These are phyloP conservation scores for Drosophila melanogaster DNA, from an alignment of 1,140 invertebrate genomes.

Conservation along the genomic window DNA sequence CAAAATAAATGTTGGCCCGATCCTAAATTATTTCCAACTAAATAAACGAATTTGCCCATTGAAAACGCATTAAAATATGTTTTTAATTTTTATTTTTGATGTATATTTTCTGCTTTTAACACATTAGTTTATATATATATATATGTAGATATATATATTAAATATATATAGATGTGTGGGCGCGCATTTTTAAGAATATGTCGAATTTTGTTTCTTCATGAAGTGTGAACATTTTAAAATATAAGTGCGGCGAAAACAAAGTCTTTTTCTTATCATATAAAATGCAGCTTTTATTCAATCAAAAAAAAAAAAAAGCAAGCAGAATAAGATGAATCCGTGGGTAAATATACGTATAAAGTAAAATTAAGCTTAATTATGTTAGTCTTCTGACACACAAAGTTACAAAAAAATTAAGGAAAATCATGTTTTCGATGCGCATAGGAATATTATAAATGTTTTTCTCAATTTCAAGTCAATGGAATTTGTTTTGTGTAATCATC, in stretches of 20 bases:
- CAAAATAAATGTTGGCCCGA: too few relatives aligned
- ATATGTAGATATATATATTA: constrained; percentile 43
- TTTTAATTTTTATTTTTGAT: constrained; percentile 28
- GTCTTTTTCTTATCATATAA: constrained; percentile 37
- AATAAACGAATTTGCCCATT: too few relatives aligned
- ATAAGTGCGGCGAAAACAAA: constrained; percentile 10
- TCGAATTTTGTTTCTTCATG: constrained; percentile 40
- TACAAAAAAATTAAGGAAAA: constrained; percentile 29
- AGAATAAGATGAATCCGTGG: constrained; percentile 14
- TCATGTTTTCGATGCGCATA: constrained; percentile 22
- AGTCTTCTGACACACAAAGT: constrained; percentile 23
- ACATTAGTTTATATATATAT: constrained; percentile 50
- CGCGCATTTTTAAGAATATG: constrained; percentile 9
- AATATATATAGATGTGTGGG: constrained; percentile 39
- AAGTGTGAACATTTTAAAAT: constrained; percentile 18
- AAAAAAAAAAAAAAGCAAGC: constrained; percentile 42
- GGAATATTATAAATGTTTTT: constrained; percentile 11
- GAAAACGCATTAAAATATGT: neutral
- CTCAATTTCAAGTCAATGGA: constrained; percentile 23
- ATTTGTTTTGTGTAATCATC: constrained; percentile 18
- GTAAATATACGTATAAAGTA: constrained; percentile 24
- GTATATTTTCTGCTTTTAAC: constrained; percentile 47
- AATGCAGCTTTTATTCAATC: constrained; percentile 42
- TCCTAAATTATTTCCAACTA: too few relatives aligned
- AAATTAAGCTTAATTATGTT: constrained; percentile 41